phyloP scores from a whole-genome alignment of 2,113 vertebrate species.

The Eclectus roratus region DNA sequence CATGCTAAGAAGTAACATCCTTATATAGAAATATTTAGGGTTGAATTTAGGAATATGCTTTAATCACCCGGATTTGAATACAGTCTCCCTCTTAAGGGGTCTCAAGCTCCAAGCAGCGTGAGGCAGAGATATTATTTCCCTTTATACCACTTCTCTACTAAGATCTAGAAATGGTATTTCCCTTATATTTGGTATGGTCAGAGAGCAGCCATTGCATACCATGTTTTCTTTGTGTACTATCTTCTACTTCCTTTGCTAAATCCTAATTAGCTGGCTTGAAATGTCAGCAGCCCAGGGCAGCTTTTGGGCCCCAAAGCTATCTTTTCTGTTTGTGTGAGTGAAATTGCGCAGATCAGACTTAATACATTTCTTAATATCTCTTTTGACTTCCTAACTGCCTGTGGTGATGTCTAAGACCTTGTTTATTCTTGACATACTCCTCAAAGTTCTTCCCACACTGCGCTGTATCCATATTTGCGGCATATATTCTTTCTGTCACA shows the following conservation, averaged over 20 bases:
- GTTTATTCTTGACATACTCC: background rate
- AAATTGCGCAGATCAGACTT: background rate
- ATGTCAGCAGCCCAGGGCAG: background rate
- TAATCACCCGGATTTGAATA: background rate
- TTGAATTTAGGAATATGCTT: background rate
- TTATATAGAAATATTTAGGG: background rate
- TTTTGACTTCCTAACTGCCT: background rate
- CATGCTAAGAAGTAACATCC: background rate
- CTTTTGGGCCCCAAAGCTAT: background rate
- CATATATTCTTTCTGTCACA: background rate
- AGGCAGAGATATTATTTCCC: background rate
- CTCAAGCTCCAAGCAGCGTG: background rate
- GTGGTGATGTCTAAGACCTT: background rate
- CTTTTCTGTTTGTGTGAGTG: background rate
- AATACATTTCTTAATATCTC: background rate
- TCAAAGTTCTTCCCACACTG: background rate
- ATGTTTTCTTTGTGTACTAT: background rate
- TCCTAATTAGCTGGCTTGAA: conserved; percentile 16
- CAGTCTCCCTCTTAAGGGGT: background rate
- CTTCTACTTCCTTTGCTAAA: conserved; percentile 16
- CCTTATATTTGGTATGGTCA: background rate
- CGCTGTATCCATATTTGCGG: background rate
- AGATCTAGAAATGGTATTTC: background rate
- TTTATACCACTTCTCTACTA: background rate
- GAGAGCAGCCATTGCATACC: background rate